Conservation (phyloP, 1,140 invertebrate species). For the Neoseiulus cucumeris region DNA sequence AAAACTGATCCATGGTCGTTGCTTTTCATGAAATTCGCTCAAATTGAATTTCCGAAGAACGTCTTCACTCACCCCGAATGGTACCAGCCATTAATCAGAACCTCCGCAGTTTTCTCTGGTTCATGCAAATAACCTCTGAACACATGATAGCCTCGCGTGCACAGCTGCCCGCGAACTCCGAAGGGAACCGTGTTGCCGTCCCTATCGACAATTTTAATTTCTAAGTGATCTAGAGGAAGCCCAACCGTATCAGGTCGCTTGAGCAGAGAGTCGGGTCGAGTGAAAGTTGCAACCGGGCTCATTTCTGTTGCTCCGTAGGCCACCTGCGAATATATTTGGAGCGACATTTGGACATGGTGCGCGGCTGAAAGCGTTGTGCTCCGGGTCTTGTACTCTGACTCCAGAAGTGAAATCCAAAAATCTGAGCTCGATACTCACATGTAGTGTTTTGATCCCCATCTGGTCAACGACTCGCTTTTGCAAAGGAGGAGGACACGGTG, state of each 20-base stretch:
- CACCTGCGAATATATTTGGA: slow-evolving; percentile 32
- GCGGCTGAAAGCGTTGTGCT: no score
- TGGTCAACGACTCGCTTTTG: neutral
- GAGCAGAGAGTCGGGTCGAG: slow-evolving; percentile 41
- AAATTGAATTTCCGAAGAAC: no score
- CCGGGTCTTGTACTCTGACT: no score
- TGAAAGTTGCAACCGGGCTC: slow-evolving; percentile 48
- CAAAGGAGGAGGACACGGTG: slow-evolving; percentile 23
- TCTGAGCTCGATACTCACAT: no score
- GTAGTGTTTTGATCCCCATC: neutral
- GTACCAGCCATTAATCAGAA: slow-evolving; percentile 55
- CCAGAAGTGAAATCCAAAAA: no score
- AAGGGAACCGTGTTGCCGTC: slow-evolving; percentile 47
- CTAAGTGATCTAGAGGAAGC: slow-evolving; percentile 49
- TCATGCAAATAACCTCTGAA: slow-evolving; percentile 79
- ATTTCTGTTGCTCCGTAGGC: slow-evolving; percentile 74
- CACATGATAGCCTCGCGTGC: slow-evolving; percentile 50
- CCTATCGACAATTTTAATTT: slow-evolving; percentile 54
- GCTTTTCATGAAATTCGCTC: no score
- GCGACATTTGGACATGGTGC: neutral
- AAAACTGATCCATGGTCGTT: no score
- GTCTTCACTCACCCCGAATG: slow-evolving; percentile 61
- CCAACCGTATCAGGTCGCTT: slow-evolving; percentile 52
- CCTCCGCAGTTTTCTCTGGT: slow-evolving; percentile 50
- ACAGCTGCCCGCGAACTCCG: slow-evolving; percentile 57